phyloP scores from a whole-genome alignment of 2,113 vertebrate genomes.

The Percina caprodes region DNA sequence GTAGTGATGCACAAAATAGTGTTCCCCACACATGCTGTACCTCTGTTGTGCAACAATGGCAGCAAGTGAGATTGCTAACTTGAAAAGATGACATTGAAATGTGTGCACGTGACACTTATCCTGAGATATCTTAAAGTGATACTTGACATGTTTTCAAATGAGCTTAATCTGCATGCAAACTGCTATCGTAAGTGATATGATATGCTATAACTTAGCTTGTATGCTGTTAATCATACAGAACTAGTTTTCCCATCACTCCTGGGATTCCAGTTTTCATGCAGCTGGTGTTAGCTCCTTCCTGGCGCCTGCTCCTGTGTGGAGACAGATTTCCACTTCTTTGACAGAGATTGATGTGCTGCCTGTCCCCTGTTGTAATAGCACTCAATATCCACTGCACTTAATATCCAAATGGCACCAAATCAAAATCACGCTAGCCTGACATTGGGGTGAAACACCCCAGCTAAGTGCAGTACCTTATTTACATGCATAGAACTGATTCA shows the following conservation, averaged over 20 bases:
- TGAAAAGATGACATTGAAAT: conserved; percentile 10
- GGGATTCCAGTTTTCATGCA: conserved; percentile 57
- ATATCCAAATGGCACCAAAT: conserved; percentile 78
- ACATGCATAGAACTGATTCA: conserved; percentile 60
- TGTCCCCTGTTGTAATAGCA: conserved; percentile 62
- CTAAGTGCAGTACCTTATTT: conserved; percentile 65
- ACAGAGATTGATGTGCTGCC: conserved; percentile 77
- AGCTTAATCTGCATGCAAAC: conserved; percentile 5
- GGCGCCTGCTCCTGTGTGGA: conserved; percentile 45
- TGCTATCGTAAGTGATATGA: background rate
- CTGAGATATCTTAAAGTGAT: conserved; percentile 1
- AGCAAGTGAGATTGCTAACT: background rate
- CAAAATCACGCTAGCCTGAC: conserved; percentile 58
- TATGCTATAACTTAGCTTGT: conserved; percentile 13
- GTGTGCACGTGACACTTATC: background rate
- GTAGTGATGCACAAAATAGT: conserved; percentile 18
- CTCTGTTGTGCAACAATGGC: conserved; percentile 3
- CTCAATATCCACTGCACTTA: conserved; percentile 74
- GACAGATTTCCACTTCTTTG: conserved; percentile 60
- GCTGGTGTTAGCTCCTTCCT: conserved; percentile 35
- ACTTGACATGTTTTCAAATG: background rate
- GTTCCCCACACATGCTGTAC: conserved; percentile 4
- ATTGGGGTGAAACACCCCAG: conserved; percentile 42
- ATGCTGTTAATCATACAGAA: conserved; percentile 48
- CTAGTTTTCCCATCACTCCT: conserved; percentile 37